Evolutionary conservation across 2,888 invertebrate species (phyloP).

Genomic region (Smittia sp.): DNA sequence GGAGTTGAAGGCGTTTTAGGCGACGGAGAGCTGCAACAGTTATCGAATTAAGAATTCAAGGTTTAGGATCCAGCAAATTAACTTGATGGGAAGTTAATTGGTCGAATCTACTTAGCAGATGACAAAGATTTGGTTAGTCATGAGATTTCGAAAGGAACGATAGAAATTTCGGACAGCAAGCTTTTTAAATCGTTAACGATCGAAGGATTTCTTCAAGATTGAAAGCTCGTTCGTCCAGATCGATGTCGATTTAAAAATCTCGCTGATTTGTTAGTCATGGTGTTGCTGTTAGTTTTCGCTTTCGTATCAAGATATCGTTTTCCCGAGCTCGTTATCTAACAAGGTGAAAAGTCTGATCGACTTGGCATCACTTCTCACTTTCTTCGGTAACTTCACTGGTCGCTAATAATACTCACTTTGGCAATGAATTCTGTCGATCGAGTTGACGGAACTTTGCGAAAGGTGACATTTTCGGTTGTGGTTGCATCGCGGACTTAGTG

Average conservation of each 20-base stretch:
- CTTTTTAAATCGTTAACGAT: too few species aligned
- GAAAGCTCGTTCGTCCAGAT: too few species aligned
- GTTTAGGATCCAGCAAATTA: background rate
- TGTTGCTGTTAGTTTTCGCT: too few species aligned
- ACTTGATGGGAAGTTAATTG: background rate
- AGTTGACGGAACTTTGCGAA: constrained; percentile 90
- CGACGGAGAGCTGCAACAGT: constrained; percentile 37
- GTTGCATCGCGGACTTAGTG: constrained; percentile 56
- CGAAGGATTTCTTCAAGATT: too few species aligned
- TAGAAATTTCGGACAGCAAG: too few species aligned
- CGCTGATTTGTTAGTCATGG: background rate
- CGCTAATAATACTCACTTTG: constrained; percentile 63
- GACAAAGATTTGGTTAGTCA: too few species aligned
- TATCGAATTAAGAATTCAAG: background rate
- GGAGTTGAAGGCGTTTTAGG: constrained; percentile 67
- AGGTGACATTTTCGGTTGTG: constrained; percentile 72
- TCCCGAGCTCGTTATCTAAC: constrained; percentile 13
- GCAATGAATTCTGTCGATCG: constrained; percentile 78
- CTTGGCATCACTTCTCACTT: constrained; percentile 14
- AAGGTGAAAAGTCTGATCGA: background rate
- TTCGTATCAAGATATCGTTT: background rate
- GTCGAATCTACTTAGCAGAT: too few species aligned
- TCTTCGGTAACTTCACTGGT: background rate
- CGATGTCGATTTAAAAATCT: too few species aligned
- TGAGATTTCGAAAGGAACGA: background rate